Base-by-base conservation (phyloP, 2,888 invertebrate species). In the Tribolium freemani region DNA sequence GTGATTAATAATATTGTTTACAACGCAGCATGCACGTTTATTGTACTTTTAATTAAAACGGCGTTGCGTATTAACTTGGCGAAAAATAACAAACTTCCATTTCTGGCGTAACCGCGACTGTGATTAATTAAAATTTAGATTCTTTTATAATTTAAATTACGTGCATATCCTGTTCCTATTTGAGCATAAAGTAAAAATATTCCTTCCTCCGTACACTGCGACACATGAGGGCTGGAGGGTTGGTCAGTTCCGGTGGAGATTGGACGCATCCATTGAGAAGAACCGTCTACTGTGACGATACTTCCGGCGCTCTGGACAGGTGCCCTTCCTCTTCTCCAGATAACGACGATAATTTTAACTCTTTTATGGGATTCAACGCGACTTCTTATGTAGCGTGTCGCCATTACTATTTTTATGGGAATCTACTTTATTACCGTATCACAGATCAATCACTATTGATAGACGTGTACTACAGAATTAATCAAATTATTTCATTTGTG, bases 241-340 rank as follows among this genome's bases (percentile, higher is more conserved):
- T 76, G 81, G 81, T 79, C 83, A 81, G 83, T 84, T 84, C 84
- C 84, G 83, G 84, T 83, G 82, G 83, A 83, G 84, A 83, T 83
- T 82, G 82, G 83, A 79, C 83, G 75, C 80, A 78, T 80, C 83
- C 84, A 84, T 84, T 84, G 83, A 84, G 84, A 83, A 81, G 82
- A 82, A 78, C 80, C 84, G 84, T 79, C 79, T 79, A 83, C 80
- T 84, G 84, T 85, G 83, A 85, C 84, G 84, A 79, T 75, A 76
- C 78, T 84, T 85, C 84, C 85, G 82, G 77, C 76, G 76, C 76
- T 77, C 74, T 66, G 79, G 83, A 82, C 82, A 82, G 80, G 81
- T 82, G 81, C 78, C 77, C 79, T 82, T 81, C 81, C 81, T 77
- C 78, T 78, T 77, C 78, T 76, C 78, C 71, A 72, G 72, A 72